These are phyloP conservation scores for Tachuris rubrigastra DNA, from an alignment of 2,113 vertebrate species.

Conservation along the genomic window DNA sequence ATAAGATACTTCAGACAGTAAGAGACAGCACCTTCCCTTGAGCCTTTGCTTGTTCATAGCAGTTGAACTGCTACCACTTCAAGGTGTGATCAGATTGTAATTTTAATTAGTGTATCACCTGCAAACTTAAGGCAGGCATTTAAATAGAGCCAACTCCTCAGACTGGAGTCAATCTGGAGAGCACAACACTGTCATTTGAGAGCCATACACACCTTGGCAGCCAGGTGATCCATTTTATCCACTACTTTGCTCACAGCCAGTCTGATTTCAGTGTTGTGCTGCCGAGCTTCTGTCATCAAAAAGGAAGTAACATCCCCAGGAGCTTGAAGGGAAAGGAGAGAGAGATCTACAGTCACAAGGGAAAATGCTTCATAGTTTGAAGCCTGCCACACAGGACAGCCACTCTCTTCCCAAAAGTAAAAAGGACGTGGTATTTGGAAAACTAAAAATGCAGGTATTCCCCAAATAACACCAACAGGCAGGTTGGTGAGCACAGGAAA, in stretches of 20 bases:
- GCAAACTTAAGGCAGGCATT: not conserved
- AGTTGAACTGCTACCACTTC: not conserved
- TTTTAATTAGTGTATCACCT: not conserved
- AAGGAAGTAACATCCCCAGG: conserved; percentile 89
- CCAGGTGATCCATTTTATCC: conserved; percentile 92
- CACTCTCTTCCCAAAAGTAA: not conserved
- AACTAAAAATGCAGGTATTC: not conserved
- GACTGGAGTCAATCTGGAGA: not conserved
- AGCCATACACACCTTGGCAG: conserved; percentile 80
- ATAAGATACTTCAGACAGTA: not conserved
- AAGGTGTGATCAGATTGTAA: not conserved
- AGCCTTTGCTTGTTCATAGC: not conserved
- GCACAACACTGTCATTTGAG: not conserved
- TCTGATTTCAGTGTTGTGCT: conserved; percentile 94
- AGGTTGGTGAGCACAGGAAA: not conserved
- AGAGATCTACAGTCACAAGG: not conserved
- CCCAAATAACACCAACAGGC: not conserved
- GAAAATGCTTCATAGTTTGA: not conserved
- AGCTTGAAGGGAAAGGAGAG: conserved; percentile 62
- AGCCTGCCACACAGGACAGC: not conserved
- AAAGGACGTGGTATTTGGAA: not conserved
- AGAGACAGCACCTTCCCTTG: not conserved
- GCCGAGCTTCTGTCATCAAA: conserved; percentile 94
- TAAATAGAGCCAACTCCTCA: not conserved
- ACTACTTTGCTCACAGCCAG: conserved; percentile 88